Conservation (phyloP, 2,113 vertebrate species). For the Ceyx melanurus region DNA sequence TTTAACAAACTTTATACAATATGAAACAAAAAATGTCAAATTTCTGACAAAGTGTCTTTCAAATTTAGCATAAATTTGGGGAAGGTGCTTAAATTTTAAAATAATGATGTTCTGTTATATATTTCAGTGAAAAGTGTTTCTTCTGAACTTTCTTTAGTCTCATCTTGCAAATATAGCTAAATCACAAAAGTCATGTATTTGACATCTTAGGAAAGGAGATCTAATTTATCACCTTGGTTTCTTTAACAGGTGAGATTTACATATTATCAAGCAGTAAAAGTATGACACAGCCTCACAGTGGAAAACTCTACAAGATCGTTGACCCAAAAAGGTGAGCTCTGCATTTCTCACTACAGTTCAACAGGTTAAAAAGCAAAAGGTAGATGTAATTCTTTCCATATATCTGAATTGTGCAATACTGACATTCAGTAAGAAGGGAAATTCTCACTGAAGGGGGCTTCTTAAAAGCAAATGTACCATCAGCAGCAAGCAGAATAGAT, state of each 20-base stretch:
- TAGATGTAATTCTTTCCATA: background rate
- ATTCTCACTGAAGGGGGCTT: background rate
- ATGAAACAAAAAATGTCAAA: background rate
- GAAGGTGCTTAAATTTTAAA: background rate
- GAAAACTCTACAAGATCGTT: conserved; percentile 95
- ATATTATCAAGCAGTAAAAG: conserved; percentile 95
- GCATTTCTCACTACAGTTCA: background rate
- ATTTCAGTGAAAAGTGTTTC: background rate
- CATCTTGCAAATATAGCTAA: background rate
- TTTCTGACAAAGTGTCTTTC: background rate
- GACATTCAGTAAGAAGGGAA: background rate
- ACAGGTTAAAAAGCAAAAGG: background rate
- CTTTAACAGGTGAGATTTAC: conserved; percentile 91
- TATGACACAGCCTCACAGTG: conserved; percentile 90
- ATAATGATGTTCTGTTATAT: background rate
- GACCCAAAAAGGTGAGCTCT: conserved; percentile 92
- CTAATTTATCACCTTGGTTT: background rate
- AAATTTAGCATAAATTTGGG: background rate
- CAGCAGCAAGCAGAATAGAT: background rate
- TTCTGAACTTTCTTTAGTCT: background rate
- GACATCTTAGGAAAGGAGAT: background rate
- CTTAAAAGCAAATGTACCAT: background rate
- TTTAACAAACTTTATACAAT: background rate
- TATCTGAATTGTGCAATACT: background rate
- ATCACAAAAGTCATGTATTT: background rate